phyloP scores from a whole-genome alignment of 2,797 vertebrate genomes.

The Lacerta bilineata region DNA sequence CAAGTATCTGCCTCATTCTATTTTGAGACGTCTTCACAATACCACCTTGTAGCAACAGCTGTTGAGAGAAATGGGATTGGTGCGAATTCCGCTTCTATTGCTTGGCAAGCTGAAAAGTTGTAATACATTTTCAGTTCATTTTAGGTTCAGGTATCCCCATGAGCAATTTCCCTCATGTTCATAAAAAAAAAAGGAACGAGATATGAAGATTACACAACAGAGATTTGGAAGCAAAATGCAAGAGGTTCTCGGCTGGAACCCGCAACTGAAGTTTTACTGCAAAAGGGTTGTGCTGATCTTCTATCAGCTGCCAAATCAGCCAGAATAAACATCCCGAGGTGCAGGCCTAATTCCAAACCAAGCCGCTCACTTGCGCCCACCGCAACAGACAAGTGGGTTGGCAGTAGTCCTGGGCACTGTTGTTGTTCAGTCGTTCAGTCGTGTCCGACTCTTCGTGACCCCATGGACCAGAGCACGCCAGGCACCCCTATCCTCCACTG shows the following conservation, averaged over 20 bases:
- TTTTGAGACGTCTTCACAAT: conserved; percentile 75
- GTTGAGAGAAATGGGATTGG: conserved; percentile 69
- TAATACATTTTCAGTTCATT: conserved; percentile 77
- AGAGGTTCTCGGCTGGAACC: conserved; percentile 70
- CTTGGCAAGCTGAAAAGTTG: conserved; percentile 69
- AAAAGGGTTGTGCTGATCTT: conserved; percentile 61
- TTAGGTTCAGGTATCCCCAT: conserved; percentile 80
- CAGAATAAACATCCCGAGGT: conserved; percentile 71
- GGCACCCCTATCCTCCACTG: no score
- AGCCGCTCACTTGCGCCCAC: conserved; percentile 30
- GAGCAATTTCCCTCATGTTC: conserved; percentile 69
- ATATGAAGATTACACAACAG: conserved; percentile 63
- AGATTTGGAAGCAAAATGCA: conserved; percentile 60
- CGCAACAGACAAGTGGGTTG: conserved; percentile 22
- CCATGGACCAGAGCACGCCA: no score
- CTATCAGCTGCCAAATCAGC: conserved; percentile 65
- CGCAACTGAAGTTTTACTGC: conserved; percentile 67
- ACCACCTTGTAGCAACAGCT: conserved; percentile 82
- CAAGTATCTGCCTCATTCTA: conserved; percentile 75
- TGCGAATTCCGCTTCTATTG: conserved; percentile 72
- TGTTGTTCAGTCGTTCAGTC: no score
- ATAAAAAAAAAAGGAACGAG: conserved; percentile 46
- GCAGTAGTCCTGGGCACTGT: conserved; percentile 11
- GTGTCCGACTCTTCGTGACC: no score
- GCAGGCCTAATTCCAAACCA: conserved; percentile 58